phyloP scores from a whole-genome alignment of 2,113 vertebrate genomes.

The Hippocampus barbouri region DNA sequence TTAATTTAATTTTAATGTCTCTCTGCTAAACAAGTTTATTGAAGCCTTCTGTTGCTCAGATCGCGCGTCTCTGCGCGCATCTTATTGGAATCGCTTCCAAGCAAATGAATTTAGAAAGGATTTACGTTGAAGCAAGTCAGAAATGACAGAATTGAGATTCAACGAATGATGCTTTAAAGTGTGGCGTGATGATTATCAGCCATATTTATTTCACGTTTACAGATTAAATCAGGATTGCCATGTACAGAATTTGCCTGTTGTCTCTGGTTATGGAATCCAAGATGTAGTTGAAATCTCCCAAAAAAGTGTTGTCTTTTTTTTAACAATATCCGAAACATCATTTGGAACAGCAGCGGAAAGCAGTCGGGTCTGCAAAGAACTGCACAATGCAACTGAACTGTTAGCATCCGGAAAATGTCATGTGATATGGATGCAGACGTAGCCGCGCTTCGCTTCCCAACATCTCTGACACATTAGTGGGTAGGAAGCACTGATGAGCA shows the following conservation, averaged over 20 bases:
- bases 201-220: not conserved
- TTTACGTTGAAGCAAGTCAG: not conserved
- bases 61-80: not conserved
- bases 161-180: not conserved
- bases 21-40: not conserved
- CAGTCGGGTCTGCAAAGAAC: not conserved
- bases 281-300: too few relatives aligned
- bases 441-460: not conserved
- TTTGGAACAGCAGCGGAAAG: not conserved
- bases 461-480: not conserved
- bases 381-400: not conserved
- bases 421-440: not conserved
- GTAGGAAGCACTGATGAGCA: not conserved
- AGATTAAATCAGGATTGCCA: not conserved
- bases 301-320: too few relatives aligned
- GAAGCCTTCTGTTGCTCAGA: not conserved
- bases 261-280: too few relatives aligned
- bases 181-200: not conserved
- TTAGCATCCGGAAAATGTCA: not conserved
- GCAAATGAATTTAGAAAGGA: not conserved
- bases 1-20: not conserved
- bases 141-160: not conserved
- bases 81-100: not conserved
- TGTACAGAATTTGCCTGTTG: too few relatives aligned
- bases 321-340: too few relatives aligned